Conservation (phyloP, 1,140 invertebrate genomes). For the Centruroides vittatus region DNA sequence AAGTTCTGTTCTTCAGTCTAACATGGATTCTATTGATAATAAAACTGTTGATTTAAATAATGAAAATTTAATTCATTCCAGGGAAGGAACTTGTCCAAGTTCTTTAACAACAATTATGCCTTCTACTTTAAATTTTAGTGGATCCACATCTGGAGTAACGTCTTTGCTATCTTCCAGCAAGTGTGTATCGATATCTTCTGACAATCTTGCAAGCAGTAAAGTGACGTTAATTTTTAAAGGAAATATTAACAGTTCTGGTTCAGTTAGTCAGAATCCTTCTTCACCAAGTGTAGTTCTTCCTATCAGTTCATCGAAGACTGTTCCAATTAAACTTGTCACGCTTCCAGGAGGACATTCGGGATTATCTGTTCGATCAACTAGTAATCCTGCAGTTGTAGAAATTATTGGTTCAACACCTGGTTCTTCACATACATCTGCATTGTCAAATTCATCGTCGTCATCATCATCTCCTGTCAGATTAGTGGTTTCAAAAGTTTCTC, state of each 20-base stretch:
- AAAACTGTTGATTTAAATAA: too few relatives aligned
- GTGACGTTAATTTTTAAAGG: conserved; percentile 15
- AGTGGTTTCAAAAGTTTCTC: conserved; percentile 14
- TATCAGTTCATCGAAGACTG: conserved; percentile 23
- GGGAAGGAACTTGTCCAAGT: too few relatives aligned
- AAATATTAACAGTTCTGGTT: not conserved
- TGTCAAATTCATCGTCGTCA: conserved; percentile 1
- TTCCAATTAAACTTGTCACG: conserved; percentile 28
- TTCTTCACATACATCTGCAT: not conserved
- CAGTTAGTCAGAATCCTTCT: conserved; percentile 5
- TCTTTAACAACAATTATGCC: too few relatives aligned
- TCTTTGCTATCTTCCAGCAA: conserved; percentile 9
- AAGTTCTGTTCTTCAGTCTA: too few relatives aligned
- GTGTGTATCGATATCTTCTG: conserved; percentile 2
- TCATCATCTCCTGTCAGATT: conserved; percentile 14
- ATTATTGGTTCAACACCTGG: conserved; percentile 8
- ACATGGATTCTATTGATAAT: too few relatives aligned
- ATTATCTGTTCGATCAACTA: conserved; percentile 7
- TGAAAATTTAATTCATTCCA: too few relatives aligned
- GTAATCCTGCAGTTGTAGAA: conserved; percentile 13
- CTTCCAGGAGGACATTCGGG: conserved; percentile 17
- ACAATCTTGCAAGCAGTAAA: conserved; percentile 7
- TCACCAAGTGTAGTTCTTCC: conserved; percentile 12
- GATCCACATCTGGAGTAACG: conserved; percentile 6
- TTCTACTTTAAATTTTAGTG: too few relatives aligned